Evolutionary conservation across 2,797 vertebrate genomes (phyloP).

Genomic region (Eutrigla gurnardus): DNA sequence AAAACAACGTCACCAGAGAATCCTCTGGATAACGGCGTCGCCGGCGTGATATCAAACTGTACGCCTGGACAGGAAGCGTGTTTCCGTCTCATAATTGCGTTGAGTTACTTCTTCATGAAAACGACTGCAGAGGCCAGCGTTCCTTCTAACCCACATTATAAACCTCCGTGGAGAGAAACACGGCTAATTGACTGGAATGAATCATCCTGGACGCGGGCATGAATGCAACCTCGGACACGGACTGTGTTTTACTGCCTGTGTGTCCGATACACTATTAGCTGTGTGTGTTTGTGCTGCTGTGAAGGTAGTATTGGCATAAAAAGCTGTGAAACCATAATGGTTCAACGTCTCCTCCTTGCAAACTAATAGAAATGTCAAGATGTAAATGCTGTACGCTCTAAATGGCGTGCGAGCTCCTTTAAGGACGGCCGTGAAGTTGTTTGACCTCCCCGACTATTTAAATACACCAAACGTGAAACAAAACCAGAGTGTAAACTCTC

Average conservation of each 20-base stretch:
- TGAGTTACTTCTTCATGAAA: constrained; percentile 58
- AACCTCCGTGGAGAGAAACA: constrained; percentile 44
- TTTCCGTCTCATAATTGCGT: constrained; percentile 61
- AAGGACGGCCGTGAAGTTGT: constrained; percentile 13
- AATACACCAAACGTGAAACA: constrained; percentile 28
- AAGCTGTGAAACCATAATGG: background rate
- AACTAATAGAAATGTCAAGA: too few relatives aligned
- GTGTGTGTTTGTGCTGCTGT: constrained; percentile 7
- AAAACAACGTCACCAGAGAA: constrained; percentile 63
- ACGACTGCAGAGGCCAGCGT: constrained; percentile 43
- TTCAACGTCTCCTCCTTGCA: too few relatives aligned
- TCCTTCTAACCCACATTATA: constrained; percentile 29
- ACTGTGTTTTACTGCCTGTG: too few relatives aligned
- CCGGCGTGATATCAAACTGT: constrained; percentile 69
- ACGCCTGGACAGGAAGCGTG: constrained; percentile 57
- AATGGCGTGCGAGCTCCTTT: background rate
- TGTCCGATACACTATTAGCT: too few relatives aligned
- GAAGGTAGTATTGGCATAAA: background rate
- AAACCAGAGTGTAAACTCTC: constrained; percentile 41
- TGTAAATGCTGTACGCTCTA: background rate
- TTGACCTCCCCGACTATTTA: constrained; percentile 22
- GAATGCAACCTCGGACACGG: constrained; percentile 22
- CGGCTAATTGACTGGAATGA: constrained; percentile 55
- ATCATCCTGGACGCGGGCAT: constrained; percentile 34
- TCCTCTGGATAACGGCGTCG: constrained; percentile 54